Base-by-base conservation (phyloP, 1,140 invertebrate genomes). In the Spodoptera frugiperda region DNA sequence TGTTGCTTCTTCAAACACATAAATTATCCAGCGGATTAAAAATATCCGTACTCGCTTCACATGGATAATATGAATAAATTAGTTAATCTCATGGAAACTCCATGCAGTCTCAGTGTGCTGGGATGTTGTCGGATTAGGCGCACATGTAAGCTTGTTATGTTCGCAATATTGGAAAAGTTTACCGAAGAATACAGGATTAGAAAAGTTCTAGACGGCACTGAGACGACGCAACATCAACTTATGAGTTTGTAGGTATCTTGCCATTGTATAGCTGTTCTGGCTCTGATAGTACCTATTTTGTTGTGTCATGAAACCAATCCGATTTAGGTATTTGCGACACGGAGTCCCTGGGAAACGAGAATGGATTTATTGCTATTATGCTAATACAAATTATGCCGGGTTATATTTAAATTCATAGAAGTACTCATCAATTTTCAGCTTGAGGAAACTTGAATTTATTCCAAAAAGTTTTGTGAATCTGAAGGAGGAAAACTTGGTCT, bases 131-230 rank as follows among this genome's bases (percentile, higher is more conserved):
- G 77, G 77, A 87, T 87, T 84, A 84, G 80, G 51, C 63, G 71
- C 67, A 73, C 79, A 82, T 83, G 83, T 84, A 81, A 86, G 80
- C 82, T 83, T 86, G 80, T 86, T 87, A 86, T 84, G 86, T 83
- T 82, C 76, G 72, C 82, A 70, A 86, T 87, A 86, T 87, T 87
- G 86, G 86, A 86, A 87, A 87, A 87, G 63, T 86, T 87, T 82
- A 80, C 44, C 68, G 78, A 81, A 83, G 83, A 85, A 83, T 82
- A 84, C 81, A 84, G 79, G 78, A 87, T 87, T 87, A 87, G 79
- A 84, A 86, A 86, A 87, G 80, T 87, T 87, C 55, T 77, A 80
- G 77, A 81, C 72, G 71, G 78, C 72, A 82, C 63, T 76, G 76
- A 71, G 70, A 79, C 77, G 73, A 78, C 53, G 70, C 44, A 78